Conservation (phyloP, 1,140 invertebrate genomes). For the Armadillidium nasatum region DNA sequence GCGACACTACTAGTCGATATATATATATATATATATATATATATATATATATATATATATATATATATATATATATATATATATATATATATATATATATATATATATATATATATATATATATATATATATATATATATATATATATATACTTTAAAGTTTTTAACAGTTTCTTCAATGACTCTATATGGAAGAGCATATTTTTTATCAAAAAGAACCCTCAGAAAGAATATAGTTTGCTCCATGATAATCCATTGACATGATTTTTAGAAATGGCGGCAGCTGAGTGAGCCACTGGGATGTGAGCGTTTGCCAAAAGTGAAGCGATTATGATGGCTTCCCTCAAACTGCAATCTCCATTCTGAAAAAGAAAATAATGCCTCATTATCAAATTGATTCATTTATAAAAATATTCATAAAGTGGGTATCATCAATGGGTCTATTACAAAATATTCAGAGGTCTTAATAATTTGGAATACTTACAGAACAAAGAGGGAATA, state of each 20-base stretch:
- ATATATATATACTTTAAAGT: conserved; percentile 70
- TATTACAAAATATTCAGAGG: no score
- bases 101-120: no score
- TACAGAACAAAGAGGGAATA: conserved; percentile 82
- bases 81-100: conserved; percentile 38
- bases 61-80: conserved; percentile 13
- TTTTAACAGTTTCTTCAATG: conserved; percentile 90
- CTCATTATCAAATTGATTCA: neutral
- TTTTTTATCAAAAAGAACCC: conserved; percentile 94
- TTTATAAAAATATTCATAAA: conserved; percentile 21
- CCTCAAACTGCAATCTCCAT: conserved; percentile 85
- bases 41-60: conserved; percentile 21
- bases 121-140: no score
- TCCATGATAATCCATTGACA: conserved; percentile 97
- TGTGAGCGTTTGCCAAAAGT: conserved; percentile 82
- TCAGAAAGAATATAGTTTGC: conserved; percentile 92
- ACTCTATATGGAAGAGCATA: conserved; percentile 95
- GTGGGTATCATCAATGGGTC: no score
- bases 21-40: conserved; percentile 20
- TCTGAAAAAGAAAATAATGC: conserved; percentile 54
- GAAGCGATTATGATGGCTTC: conserved; percentile 94
- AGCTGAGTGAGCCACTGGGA: conserved; percentile 93
- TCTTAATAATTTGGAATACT: conserved; percentile 39
- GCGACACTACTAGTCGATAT: no score
- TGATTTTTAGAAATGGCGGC: conserved; percentile 94